phyloP scores from a whole-genome alignment of 2,113 vertebrate species.

The Toxotes jaculatrix region DNA sequence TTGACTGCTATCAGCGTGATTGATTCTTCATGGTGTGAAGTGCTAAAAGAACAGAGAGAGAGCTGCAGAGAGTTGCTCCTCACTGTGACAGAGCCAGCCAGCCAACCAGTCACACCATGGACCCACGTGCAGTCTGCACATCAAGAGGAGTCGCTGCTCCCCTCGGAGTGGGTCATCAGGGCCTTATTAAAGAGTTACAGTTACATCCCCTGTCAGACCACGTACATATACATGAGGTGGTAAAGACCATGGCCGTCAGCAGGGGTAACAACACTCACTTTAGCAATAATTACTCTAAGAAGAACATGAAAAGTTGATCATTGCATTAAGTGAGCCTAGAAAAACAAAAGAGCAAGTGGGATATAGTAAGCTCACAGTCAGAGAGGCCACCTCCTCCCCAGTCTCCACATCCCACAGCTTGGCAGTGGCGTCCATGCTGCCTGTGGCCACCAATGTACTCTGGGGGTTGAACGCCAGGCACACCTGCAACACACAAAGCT shows the following conservation, averaged over 20 bases:
- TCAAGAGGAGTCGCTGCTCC: constrained; percentile 25
- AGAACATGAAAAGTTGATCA: constrained; percentile 8
- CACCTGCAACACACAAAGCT: constrained; percentile 82
- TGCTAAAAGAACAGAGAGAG: constrained; percentile 19
- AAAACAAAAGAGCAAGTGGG: background rate
- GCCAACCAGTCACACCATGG: constrained; percentile 32
- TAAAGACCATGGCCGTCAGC: background rate
- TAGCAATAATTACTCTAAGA: constrained; percentile 19
- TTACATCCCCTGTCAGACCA: constrained; percentile 10
- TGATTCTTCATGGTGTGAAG: constrained; percentile 29
- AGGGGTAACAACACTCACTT: background rate
- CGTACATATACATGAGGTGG: background rate
- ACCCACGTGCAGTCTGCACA: constrained; percentile 37
- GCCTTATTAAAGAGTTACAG: constrained; percentile 23
- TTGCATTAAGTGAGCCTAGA: background rate
- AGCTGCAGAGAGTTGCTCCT: constrained; percentile 12
- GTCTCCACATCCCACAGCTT: constrained; percentile 92
- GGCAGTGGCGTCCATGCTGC: constrained; percentile 93
- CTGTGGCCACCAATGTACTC: constrained; percentile 94
- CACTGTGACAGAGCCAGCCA: constrained; percentile 17
- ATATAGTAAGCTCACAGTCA: constrained; percentile 82
- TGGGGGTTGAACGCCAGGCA: constrained; percentile 95
- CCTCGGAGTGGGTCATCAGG: constrained; percentile 11
- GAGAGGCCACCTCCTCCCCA: constrained; percentile 89
- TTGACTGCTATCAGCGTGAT: constrained; percentile 21